Percentiles rank a stretch among this genome's conserved stretches.
These are phyloP conservation scores for Diaperis boleti DNA, from an alignment of 2,888 invertebrate genomes.

Conservation along the genomic window DNA sequence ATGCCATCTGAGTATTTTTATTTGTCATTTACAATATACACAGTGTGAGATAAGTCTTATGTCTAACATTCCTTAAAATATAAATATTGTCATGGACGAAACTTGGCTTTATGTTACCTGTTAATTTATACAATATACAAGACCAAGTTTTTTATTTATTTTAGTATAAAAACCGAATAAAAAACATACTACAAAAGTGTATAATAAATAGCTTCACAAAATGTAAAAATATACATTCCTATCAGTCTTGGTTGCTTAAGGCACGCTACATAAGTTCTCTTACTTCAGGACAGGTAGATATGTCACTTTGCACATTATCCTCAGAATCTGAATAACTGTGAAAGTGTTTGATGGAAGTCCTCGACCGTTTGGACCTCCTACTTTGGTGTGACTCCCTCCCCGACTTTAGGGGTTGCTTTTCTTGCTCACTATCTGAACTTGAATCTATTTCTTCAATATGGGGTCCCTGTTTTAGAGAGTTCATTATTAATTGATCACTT, in stretches of 20 bases:
- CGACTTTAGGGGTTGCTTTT: conserved; percentile 37
- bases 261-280: conserved; percentile 14
- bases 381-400: conserved; percentile 54
- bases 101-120: too few relatives aligned
- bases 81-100: too few relatives aligned
- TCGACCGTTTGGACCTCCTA: conserved; percentile 51
- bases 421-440: conserved; percentile 45
- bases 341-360: conserved; percentile 46
- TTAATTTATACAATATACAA: too few relatives aligned
- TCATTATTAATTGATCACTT: conserved; percentile 63
- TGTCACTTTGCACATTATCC: conserved; percentile 19
- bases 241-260: conserved; percentile 15
- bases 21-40: too few relatives aligned
- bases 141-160: too few relatives aligned
- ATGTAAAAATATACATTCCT: neutral
- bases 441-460: conserved; percentile 42
- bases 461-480: conserved; percentile 60
- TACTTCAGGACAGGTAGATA: conserved; percentile 32
- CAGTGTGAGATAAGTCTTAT: too few relatives aligned
- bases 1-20: too few relatives aligned
- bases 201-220: conserved; percentile 14
- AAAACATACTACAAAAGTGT: conserved; percentile 7
- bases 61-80: too few relatives aligned
- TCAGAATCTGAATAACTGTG: conserved; percentile 51
- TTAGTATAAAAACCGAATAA: too few relatives aligned